Evolutionary conservation across 2,113 vertebrate species (phyloP), one percentile per base, ranked within the genome.

Genomic region (Heloderma charlesbogerti): DNA sequence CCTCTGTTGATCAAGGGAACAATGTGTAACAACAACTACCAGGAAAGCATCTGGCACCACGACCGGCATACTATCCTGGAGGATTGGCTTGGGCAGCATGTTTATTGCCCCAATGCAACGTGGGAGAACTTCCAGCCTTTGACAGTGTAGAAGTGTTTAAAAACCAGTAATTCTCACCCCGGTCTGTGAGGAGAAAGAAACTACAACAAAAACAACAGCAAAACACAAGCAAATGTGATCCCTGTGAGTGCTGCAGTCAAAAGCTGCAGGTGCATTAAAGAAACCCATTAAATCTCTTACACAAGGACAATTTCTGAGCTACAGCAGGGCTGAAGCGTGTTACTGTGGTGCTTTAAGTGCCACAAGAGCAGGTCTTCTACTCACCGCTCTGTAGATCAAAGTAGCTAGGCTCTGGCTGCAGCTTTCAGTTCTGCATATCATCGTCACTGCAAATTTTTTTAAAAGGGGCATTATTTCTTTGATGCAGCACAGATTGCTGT

Each of bases 401-500:
- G 87, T 37, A 27, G 43, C 45, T n/a, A 22, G 31, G 45, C 48
- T 74, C 27, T 6, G 63, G 45, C 48, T 71, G 37, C 15, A 71
- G 63, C 75, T 86, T 54, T 91, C 84, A 89, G 84, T 54, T 89
- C 82, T 82, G 89, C 90, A 85, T 86, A 88, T 75, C 87, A 92
- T 95, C 88, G 91, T 87, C 88, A 90, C 94, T 91, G 91, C 89
- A 77, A 95, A 92, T 71, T 91, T 93, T 29, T 34, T 45, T 94
- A 94, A 92, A 89, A 91, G 60, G 83, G 48, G 91, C 89, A 92
- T 71, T 71, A 95, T 74, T 90, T 93, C 71, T 81, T 63, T 84
- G 84, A 93, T 89, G 93, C 89, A 94, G 92, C 79, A 92, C 86
- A 92, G 94, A 89, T 85, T 94, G 91, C 48, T 37, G 93, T 85